A percentile compares a stretch with the other conserved stretches of the same genome.
phyloP scores from a whole-genome alignment of 2,888 invertebrate genomes.

The Tenthredo notha region DNA sequence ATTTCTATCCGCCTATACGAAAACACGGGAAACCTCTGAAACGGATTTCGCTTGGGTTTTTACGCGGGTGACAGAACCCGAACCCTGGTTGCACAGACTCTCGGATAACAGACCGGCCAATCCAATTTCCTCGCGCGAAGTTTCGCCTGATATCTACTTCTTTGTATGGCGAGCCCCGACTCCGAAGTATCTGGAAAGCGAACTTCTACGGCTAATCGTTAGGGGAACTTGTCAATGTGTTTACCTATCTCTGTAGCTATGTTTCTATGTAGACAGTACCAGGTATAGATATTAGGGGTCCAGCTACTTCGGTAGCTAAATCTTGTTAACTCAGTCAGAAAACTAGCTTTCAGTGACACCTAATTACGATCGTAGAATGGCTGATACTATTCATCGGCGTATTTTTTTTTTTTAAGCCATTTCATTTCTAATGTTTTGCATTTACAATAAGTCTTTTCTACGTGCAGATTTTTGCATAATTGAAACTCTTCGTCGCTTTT shows the following conservation, averaged over 20 bases:
- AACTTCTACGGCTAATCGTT: constrained; percentile 50
- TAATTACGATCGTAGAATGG: not conserved
- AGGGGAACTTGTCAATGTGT: not conserved
- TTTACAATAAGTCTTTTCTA: not conserved
- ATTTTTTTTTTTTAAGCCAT: not conserved
- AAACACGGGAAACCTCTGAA: constrained; percentile 33
- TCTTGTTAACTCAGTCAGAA: constrained; percentile 40
- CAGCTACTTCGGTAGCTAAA: constrained; percentile 21
- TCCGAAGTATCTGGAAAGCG: constrained; percentile 26
- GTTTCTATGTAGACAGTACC: not conserved
- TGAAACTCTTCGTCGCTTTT: not conserved
- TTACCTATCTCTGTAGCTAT: not conserved
- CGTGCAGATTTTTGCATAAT: not conserved
- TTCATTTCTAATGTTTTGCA: not conserved
- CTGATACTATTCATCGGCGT: not conserved
- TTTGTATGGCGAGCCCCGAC: constrained; percentile 38
- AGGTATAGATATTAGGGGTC: not conserved
- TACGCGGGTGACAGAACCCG: constrained; percentile 37
- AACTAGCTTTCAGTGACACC: constrained; percentile 20
- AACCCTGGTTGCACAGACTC: constrained; percentile 20
- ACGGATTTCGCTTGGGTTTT: constrained; percentile 17
- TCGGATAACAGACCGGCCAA: constrained; percentile 42
- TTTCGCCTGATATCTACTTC: constrained; percentile 46
- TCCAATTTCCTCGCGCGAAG: constrained; percentile 50
- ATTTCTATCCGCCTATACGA: constrained; percentile 43